Evolutionary conservation across 2,888 invertebrate genomes (phyloP).

Genomic region (Pilophorus perplexus): DNA sequence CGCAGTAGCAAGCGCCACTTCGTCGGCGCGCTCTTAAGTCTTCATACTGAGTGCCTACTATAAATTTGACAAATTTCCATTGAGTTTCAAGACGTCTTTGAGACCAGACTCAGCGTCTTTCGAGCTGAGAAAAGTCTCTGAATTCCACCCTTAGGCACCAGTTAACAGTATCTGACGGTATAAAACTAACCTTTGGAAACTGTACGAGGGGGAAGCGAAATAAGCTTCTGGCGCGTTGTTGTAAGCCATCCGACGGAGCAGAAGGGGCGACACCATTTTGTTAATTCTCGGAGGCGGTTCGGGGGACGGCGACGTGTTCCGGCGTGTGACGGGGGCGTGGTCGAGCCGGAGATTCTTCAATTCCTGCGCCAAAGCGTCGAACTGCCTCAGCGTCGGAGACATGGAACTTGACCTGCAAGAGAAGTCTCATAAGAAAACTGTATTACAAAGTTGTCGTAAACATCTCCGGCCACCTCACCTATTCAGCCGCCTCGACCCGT

Average conservation of each 20-base stretch:
- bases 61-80: no score
- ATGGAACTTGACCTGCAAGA: constrained; percentile 49
- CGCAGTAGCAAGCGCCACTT: no score
- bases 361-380: constrained; percentile 40
- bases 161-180: neutral
- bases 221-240: constrained; percentile 38
- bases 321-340: constrained; percentile 41
- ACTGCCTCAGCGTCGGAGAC: constrained; percentile 48
- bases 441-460: neutral
- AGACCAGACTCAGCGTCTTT: no score
- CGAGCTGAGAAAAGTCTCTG: no score
- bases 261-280: constrained; percentile 47
- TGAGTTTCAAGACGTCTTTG: no score
- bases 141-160: no score
- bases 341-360: constrained; percentile 43
- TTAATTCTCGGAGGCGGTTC: constrained; percentile 49
- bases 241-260: constrained; percentile 43
- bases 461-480: constrained; percentile 22
- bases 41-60: no score
- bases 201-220: constrained; percentile 17
- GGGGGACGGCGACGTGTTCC: constrained; percentile 47
- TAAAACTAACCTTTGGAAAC: constrained; percentile 36
- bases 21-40: no score
- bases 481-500: constrained; percentile 35
- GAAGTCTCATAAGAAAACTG: neutral